Evolutionary conservation across 2,113 vertebrate genomes (phyloP).

Genomic region (Platysternon megacephalum): DNA sequence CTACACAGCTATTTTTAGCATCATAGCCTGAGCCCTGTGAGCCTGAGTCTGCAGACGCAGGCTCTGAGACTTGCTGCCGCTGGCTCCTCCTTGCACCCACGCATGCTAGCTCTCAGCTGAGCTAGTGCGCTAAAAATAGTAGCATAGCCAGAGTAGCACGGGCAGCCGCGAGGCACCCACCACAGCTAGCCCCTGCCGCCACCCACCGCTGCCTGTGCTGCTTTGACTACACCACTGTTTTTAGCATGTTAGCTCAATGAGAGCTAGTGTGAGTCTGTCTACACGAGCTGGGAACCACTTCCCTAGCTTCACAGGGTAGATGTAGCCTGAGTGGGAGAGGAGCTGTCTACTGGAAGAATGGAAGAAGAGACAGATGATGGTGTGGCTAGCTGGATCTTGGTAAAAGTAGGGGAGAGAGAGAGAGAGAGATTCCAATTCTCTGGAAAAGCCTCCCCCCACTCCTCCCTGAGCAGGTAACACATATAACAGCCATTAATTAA

Average conservation of each 20-base stretch:
- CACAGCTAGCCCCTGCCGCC: neutral
- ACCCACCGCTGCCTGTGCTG: neutral
- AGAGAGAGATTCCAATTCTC: neutral
- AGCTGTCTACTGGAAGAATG: too few species aligned
- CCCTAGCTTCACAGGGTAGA: neutral
- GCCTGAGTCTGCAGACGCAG: neutral
- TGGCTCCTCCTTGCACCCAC: neutral
- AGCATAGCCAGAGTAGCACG: neutral
- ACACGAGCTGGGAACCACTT: neutral
- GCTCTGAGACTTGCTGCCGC: neutral
- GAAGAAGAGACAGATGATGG: neutral
- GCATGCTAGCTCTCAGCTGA: neutral
- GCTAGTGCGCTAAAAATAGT: neutral
- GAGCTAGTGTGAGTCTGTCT: neutral
- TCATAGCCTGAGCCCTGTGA: too few species aligned
- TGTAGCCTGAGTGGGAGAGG: neutral
- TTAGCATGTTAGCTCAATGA: neutral
- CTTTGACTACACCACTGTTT: neutral
- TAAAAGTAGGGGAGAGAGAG: neutral
- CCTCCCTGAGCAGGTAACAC: neutral
- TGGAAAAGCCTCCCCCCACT: neutral
- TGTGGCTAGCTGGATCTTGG: neutral
- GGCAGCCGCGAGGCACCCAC: neutral
- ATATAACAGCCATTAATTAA: constrained; percentile 30
- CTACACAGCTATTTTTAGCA: neutral